phyloP scores from a whole-genome alignment of 1,140 invertebrate species.

The Venturia canescens region DNA sequence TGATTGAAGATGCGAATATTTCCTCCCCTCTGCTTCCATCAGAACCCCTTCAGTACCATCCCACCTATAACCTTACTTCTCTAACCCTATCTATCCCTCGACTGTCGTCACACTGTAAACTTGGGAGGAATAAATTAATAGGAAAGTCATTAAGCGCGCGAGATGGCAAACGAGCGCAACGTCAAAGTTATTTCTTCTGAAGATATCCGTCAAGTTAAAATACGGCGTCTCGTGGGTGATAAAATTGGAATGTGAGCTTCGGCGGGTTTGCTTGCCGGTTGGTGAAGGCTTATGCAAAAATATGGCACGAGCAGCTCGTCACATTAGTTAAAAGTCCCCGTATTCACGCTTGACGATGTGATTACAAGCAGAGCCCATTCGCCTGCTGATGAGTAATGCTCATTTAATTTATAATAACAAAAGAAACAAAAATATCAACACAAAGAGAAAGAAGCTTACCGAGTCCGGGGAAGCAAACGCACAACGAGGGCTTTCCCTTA shows the following conservation, averaged over 20 bases:
- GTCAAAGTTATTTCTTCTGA: constrained; percentile 31
- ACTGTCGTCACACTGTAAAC: constrained; percentile 29
- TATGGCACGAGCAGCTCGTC: neutral
- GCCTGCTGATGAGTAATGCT: neutral
- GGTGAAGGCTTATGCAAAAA: neutral
- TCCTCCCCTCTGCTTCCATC: constrained; percentile 21
- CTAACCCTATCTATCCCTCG: constrained; percentile 33
- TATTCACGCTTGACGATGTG: neutral
- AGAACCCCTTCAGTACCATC: neutral
- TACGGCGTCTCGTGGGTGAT: neutral
- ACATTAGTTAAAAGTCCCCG: neutral
- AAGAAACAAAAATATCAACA: neutral
- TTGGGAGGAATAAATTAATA: constrained; percentile 41
- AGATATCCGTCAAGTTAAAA: neutral
- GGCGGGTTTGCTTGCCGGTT: neutral
- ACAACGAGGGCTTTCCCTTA: no score
- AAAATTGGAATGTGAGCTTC: constrained; percentile 26
- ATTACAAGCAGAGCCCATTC: neutral
- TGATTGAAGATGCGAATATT: constrained; percentile 47
- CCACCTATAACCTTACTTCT: constrained; percentile 22
- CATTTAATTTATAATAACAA: neutral
- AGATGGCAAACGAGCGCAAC: constrained; percentile 14
- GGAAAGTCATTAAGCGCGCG: constrained; percentile 27
- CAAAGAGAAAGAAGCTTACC: neutral
- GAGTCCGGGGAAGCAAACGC: no score